phyloP scores from a whole-genome alignment of 2,888 invertebrate species.

The Lottia gigantea region DNA sequence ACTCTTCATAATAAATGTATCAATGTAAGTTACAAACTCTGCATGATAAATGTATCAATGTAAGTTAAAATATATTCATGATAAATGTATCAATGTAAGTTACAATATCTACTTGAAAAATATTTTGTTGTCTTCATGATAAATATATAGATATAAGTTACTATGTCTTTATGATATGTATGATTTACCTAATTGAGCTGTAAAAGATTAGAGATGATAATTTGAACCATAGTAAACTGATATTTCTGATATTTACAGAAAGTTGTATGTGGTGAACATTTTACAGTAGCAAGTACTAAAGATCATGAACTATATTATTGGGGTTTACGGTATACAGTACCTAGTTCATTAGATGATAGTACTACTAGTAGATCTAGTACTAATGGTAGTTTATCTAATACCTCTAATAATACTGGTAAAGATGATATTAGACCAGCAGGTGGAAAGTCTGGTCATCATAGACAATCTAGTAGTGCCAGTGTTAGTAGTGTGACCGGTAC shows the following conservation, averaged over 20 bases:
- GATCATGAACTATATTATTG: constrained; percentile 79
- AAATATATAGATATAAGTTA: too few relatives aligned
- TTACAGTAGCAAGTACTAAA: constrained; percentile 76
- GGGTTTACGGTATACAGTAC: constrained; percentile 70
- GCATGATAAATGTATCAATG: too few relatives aligned
- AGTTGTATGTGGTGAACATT: constrained; percentile 76
- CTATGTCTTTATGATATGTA: too few relatives aligned
- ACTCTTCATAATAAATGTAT: too few relatives aligned
- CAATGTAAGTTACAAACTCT: too few relatives aligned
- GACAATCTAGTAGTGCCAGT: constrained; percentile 42
- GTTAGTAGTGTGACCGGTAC: constrained; percentile 29
- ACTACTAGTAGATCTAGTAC: constrained; percentile 42
- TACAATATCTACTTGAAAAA: too few relatives aligned
- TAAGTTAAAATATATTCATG: too few relatives aligned
- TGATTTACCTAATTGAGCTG: too few relatives aligned
- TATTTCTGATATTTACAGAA: constrained; percentile 67
- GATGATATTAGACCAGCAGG: constrained; percentile 34
- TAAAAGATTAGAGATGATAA: too few relatives aligned
- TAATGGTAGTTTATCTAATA: constrained; percentile 27
- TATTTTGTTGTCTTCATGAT: too few relatives aligned
- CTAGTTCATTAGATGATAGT: constrained; percentile 33
- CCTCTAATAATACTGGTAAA: constrained; percentile 25
- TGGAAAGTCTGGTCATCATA: constrained; percentile 32
- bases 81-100: too few relatives aligned
- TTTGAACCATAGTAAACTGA: neutral